These are phyloP conservation scores for Bombus sibiricus DNA, from an alignment of 1,140 invertebrate genomes.

Conservation along the genomic window DNA sequence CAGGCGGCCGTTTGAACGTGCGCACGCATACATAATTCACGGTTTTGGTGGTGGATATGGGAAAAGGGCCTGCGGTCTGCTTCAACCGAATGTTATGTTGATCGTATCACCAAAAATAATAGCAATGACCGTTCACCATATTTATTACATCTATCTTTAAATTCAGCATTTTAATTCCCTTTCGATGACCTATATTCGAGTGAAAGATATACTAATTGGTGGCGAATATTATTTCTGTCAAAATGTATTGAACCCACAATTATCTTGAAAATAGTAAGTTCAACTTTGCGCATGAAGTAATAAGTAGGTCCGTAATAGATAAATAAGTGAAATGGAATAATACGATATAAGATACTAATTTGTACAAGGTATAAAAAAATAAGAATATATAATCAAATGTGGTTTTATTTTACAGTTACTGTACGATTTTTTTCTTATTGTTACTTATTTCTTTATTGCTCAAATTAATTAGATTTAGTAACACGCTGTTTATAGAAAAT, in stretches of 20 bases:
- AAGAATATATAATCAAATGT: too few relatives aligned
- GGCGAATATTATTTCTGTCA: neutral
- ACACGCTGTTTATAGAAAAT: too few relatives aligned
- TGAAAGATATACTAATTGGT: neutral
- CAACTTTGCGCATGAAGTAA: neutral
- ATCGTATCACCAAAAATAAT: slow-evolving; percentile 19
- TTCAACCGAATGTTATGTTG: neutral
- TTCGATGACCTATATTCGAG: neutral
- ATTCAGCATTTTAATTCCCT: neutral
- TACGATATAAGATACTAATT: neutral
- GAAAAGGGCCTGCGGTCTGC: slow-evolving; percentile 16
- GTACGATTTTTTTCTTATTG: too few relatives aligned
- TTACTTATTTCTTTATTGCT: too few relatives aligned
- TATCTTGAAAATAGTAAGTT: neutral
- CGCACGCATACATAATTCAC: slow-evolving; percentile 49
- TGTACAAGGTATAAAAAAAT: neutral
- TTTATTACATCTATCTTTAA: slow-evolving; percentile 2
- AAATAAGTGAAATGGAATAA: neutral
- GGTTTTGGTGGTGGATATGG: slow-evolving; percentile 13
- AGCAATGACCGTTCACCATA: neutral
- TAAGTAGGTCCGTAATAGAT: neutral
- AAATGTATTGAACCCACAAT: neutral
- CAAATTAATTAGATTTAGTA: too few relatives aligned
- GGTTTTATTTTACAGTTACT: too few relatives aligned
- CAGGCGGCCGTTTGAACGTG: slow-evolving; percentile 1